Conservation (phyloP, 2,888 invertebrate species). For the Scrobipalpa atriplicella region DNA sequence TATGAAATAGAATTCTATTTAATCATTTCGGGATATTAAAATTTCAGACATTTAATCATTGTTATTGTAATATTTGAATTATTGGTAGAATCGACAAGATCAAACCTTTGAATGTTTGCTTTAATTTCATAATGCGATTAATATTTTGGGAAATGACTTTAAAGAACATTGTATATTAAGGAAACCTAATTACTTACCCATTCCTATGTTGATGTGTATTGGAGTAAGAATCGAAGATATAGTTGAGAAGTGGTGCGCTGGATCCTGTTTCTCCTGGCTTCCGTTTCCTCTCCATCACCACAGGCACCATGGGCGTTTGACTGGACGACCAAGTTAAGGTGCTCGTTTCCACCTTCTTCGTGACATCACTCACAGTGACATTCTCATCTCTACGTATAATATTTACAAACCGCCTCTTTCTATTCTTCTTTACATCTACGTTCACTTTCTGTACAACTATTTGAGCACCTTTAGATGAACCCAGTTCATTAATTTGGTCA, state of each 20-base stretch:
- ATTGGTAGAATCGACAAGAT: too few relatives aligned
- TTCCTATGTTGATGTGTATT: conserved; percentile 73
- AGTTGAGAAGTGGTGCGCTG: conserved; percentile 72
- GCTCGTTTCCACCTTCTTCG: conserved; percentile 41
- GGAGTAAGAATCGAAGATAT: conserved; percentile 76
- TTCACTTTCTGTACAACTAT: conserved; percentile 42
- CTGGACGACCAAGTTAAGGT: conserved; percentile 39
- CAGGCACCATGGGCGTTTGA: conserved; percentile 46
- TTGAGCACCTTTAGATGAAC: conserved; percentile 52
- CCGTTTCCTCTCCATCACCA: conserved; percentile 57
- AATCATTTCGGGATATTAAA: too few relatives aligned
- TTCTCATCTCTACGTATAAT: conserved; percentile 48
- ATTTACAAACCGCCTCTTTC: conserved; percentile 62
- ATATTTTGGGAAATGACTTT: too few relatives aligned
- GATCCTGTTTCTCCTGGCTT: conserved; percentile 73
- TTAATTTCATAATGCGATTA: too few relatives aligned
- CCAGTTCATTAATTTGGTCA: conserved; percentile 37
- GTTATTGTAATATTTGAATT: too few relatives aligned
- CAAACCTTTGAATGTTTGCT: too few relatives aligned
- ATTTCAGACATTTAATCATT: too few relatives aligned
- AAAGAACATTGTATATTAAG: too few relatives aligned
- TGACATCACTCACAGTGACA: conserved; percentile 41
- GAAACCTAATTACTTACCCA: conserved; percentile 44
- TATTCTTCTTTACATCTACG: conserved; percentile 50
- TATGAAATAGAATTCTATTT: too few relatives aligned